These are phyloP conservation scores for Panonychus citri DNA, from an alignment of 1,140 invertebrate genomes.

Conservation along the genomic window DNA sequence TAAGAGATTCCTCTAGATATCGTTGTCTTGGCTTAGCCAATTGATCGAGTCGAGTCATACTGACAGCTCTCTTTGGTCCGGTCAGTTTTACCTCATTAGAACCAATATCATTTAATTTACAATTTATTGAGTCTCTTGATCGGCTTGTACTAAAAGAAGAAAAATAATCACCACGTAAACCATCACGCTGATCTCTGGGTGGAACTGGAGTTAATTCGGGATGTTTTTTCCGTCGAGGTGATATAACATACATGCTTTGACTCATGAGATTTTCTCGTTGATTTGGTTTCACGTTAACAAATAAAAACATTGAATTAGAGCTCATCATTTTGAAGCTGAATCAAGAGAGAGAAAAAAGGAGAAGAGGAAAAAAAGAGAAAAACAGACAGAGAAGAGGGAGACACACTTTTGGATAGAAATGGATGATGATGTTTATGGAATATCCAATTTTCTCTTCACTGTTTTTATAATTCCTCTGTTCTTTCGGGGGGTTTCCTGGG, in stretches of 20 bases:
- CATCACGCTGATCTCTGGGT: neutral
- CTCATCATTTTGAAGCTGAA: too few relatives aligned
- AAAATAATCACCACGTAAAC: neutral
- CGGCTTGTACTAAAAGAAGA: neutral
- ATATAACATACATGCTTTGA: neutral
- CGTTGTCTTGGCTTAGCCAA: constrained; percentile 41
- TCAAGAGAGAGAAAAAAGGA: too few relatives aligned
- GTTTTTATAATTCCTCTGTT: too few relatives aligned
- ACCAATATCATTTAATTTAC: neutral
- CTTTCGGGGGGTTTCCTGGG: too few relatives aligned
- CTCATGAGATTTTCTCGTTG: neutral
- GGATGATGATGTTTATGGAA: too few relatives aligned
- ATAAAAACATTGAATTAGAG: too few relatives aligned
- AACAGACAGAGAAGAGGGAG: too few relatives aligned
- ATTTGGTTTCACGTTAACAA: too few relatives aligned
- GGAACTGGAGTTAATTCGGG: constrained; percentile 5
- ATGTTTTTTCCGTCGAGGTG: constrained; percentile 1
- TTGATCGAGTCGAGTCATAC: constrained; percentile 68
- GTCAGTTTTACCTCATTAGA: neutral
- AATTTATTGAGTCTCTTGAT: neutral
- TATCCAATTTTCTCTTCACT: too few relatives aligned
- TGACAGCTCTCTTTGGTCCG: constrained; percentile 40
- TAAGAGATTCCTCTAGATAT: constrained; percentile 1
- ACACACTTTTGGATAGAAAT: too few relatives aligned
- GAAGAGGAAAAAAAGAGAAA: too few relatives aligned